Evolutionary conservation across 2,888 invertebrate species (phyloP).

Genomic region (Xestobium rufovillosum): DNA sequence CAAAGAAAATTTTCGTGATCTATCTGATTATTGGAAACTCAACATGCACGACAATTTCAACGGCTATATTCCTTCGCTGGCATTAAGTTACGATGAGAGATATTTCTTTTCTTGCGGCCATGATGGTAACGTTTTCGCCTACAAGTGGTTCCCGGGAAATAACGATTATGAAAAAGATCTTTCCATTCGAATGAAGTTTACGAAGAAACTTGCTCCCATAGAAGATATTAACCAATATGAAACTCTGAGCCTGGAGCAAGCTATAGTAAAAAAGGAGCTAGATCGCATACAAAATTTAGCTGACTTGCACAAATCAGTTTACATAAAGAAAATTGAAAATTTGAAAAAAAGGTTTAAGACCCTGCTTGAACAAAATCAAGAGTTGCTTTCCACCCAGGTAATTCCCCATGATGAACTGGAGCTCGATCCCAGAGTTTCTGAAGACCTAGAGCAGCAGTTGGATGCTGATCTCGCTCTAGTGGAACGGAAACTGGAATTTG

Average conservation of each 20-base stretch:
- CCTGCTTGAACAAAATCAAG: constrained; percentile 43
- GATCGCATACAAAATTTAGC: constrained; percentile 56
- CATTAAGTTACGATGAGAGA: constrained; percentile 54
- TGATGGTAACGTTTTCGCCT: constrained; percentile 74
- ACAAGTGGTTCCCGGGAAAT: constrained; percentile 47
- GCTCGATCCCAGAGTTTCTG: constrained; percentile 59
- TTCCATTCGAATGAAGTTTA: constrained; percentile 25
- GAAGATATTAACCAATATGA: constrained; percentile 41
- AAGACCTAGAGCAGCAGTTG: constrained; percentile 53
- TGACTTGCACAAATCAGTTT: constrained; percentile 55
- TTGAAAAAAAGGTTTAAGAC: constrained; percentile 45
- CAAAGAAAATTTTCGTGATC: constrained; percentile 45
- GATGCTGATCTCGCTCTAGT: constrained; percentile 56
- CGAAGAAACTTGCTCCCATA: constrained; percentile 15
- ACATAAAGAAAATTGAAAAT: constrained; percentile 47
- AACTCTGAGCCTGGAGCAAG: constrained; percentile 54
- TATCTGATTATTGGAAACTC: constrained; percentile 58
- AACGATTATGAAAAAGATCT: constrained; percentile 32
- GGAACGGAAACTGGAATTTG: constrained; percentile 57
- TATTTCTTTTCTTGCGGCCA: constrained; percentile 54
- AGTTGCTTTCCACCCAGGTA: constrained; percentile 53
- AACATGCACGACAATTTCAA: constrained; percentile 70
- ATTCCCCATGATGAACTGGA: constrained; percentile 54
- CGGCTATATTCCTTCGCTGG: constrained; percentile 58
- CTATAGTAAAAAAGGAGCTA: constrained; percentile 59